Evolutionary conservation across 1,140 invertebrate genomes (phyloP).

Genomic region (Hylaeus volcanicus): DNA sequence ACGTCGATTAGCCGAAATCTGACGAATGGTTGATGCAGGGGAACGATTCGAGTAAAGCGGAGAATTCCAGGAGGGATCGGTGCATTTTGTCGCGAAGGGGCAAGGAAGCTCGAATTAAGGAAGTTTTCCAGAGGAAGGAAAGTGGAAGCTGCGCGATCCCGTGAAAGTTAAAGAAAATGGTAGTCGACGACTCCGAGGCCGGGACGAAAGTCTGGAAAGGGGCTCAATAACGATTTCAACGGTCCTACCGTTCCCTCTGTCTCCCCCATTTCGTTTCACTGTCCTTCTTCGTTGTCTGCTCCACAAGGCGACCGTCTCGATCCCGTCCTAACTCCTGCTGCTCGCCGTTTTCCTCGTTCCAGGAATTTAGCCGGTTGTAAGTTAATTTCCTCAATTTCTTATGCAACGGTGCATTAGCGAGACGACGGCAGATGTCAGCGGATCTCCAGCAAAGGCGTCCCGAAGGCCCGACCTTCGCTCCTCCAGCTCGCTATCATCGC

Average conservation of each 20-base stretch:
- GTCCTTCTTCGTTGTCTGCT: slow-evolving; percentile 31
- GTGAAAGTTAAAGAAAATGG: slow-evolving; percentile 64
- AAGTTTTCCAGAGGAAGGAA: slow-evolving; percentile 57
- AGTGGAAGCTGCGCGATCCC: slow-evolving; percentile 52
- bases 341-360: slow-evolving; percentile 43
- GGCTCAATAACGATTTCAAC: slow-evolving; percentile 67
- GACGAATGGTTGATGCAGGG: slow-evolving; percentile 27
- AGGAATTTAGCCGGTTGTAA: slow-evolving; percentile 59
- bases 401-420: slow-evolving; percentile 62
- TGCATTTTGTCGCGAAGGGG: slow-evolving; percentile 47
- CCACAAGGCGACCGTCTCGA: slow-evolving; percentile 5
- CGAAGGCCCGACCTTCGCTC: neutral
- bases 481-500: neutral
- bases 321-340: slow-evolving; percentile 37
- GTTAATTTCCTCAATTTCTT: slow-evolving; percentile 67
- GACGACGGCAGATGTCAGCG: slow-evolving; percentile 58
- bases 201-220: slow-evolving; percentile 56
- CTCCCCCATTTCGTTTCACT: slow-evolving; percentile 23
- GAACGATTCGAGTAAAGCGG: neutral
- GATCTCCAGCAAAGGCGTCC: neutral
- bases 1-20: slow-evolving; percentile 40
- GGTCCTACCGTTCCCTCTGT: slow-evolving; percentile 27
- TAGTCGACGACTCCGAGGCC: slow-evolving; percentile 52
- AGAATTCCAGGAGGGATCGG: slow-evolving; percentile 24
- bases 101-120: slow-evolving; percentile 66